Percentiles rank a stretch among this genome's conserved stretches.
Conservation (phyloP, 2,797 vertebrate species). For the Pempheris klunzingeri region DNA sequence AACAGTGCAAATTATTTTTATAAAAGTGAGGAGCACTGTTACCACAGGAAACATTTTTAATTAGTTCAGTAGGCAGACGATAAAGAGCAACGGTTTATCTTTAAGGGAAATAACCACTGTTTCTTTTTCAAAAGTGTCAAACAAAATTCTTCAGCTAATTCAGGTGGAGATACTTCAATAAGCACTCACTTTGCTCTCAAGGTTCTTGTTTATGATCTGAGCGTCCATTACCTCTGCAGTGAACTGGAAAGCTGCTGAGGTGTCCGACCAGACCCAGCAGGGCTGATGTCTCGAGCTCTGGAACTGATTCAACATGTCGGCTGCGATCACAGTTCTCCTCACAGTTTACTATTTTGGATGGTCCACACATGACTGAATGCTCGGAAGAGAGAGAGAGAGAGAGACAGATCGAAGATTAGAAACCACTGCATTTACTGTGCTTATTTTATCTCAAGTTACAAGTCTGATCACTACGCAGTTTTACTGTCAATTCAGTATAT, state of each 20-base stretch:
- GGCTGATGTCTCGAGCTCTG: not conserved
- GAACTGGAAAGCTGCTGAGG: not conserved
- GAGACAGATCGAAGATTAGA: not conserved
- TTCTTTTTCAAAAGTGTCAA: no score
- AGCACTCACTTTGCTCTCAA: no score
- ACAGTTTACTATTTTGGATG: not conserved
- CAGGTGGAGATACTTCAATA: not conserved
- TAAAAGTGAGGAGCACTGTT: not conserved
- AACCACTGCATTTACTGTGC: not conserved
- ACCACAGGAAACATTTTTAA: slow-evolving; percentile 7
- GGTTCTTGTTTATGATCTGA: no score
- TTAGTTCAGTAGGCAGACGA: not conserved
- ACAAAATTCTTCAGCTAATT: not conserved
- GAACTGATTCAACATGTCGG: not conserved
- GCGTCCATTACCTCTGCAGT: not conserved
- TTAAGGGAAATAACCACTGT: not conserved
- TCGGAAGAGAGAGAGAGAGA: not conserved
- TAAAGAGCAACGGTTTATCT: not conserved
- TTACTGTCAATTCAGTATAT: not conserved
- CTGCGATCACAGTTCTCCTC: not conserved
- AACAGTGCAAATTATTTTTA: not conserved
- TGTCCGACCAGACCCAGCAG: not conserved
- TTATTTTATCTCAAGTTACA: not conserved
- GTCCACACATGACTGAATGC: not conserved
- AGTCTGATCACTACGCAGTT: not conserved